Percentiles rank a stretch among this genome's conserved stretches.
Evolutionary conservation across 1,140 invertebrate species (phyloP).

Genomic region (Drosophila repleta): DNA sequence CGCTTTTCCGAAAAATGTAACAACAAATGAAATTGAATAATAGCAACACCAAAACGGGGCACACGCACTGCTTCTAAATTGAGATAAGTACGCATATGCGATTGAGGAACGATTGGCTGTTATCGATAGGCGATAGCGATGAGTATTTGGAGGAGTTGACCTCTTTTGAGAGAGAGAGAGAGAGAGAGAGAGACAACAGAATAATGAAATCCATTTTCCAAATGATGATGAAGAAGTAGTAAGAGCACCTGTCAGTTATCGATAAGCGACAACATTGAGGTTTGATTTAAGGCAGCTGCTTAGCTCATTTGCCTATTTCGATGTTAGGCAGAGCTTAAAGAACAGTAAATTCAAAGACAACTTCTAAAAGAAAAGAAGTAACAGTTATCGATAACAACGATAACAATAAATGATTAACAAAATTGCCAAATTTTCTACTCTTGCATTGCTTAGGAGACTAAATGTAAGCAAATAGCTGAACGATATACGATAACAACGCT

Average conservation of each 20-base stretch:
- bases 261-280: not conserved
- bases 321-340: too few species aligned
- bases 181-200: too few species aligned
- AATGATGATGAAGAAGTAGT: too few species aligned
- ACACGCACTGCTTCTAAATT: slow-evolving; percentile 38
- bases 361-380: too few species aligned
- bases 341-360: too few species aligned
- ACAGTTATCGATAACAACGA: too few species aligned
- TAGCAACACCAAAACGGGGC: slow-evolving; percentile 48
- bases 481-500: not conserved
- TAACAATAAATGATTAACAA: too few species aligned
- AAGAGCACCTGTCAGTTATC: not conserved
- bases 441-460: not conserved
- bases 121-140: slow-evolving; percentile 5
- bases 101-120: not conserved
- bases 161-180: too few species aligned
- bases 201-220: too few species aligned
- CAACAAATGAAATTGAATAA: slow-evolving; percentile 81
- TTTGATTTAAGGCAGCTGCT: not conserved
- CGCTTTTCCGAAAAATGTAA: slow-evolving; percentile 63
- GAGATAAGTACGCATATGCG: slow-evolving; percentile 16
- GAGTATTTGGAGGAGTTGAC: not conserved
- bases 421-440: too few species aligned
- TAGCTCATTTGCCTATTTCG: too few species aligned
- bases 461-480: not conserved